Evolutionary conservation across 1,140 invertebrate species (phyloP), one percentile per base, ranked within the genome.

Genomic region (Drosophila quadrilineata): DNA sequence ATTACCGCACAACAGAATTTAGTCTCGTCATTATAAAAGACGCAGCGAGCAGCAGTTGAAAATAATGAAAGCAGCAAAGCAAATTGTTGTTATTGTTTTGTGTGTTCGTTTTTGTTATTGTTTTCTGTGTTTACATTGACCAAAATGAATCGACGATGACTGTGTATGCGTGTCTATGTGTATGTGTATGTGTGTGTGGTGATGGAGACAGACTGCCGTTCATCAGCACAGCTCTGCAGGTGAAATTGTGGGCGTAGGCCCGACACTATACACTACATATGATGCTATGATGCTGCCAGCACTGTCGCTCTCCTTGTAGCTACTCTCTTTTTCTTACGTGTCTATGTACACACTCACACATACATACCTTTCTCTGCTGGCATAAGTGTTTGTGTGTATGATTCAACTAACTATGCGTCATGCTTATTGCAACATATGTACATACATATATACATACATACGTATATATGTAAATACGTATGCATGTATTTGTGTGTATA

Each of bases 1-100:
- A 82, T 77, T 82, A 84, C 77, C 72, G 59, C 62, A 65, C 54
- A 76, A 64, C 49, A 75, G 75, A 80, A 80, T 82, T 59, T 59
- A 43, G 54, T 50, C 57, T 84, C 68, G 76, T 80, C 71, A 71
- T 74, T 71, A 58, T 59, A 29, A 49, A 58, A 65, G 54, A 65
- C 50, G 57, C 45, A 59, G 49, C n/a, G n/a, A n/a, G n/a, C 41
- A 62, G 45, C 62, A 54, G 50, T 63, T 60, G 54, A 66, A 60
- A 46, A 60, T 66, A 66, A 60, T 53, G 46, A 66, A 66, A 66
- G 64, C 74, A 77, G 60, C 48, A 49, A 74, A 77, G 60, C 48
- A 49, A 74, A 64, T 56, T 56, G 60, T 63, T 46, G n/a, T 38
- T 59, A 2, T 35, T 45, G 22, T 45, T 53, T n/a, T 33, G 21